Percentiles rank a stretch among this genome's conserved stretches.
Conservation (phyloP, 2,888 invertebrate genomes). For the Lapara coniferarum region DNA sequence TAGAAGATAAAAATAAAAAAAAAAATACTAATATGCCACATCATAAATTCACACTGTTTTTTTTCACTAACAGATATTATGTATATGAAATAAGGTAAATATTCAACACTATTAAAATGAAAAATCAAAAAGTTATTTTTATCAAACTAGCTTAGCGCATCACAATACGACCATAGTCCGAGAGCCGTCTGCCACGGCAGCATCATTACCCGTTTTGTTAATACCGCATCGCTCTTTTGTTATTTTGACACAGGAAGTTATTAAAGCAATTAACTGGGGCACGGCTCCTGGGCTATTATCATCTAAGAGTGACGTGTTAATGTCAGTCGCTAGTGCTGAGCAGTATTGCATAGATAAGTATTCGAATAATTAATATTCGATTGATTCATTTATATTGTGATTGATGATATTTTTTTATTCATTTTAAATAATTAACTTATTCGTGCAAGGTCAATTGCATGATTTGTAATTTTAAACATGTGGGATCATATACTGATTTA, state of each 20-base stretch:
- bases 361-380: conserved; percentile 11
- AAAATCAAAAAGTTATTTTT: background rate
- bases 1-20: no score
- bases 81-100: no score
- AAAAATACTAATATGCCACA: no score
- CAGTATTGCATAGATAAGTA: background rate
- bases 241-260: conserved; percentile 85
- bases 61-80: no score
- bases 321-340: conserved; percentile 69
- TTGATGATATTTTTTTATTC: background rate
- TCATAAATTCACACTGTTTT: no score
- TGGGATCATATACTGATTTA: no score
- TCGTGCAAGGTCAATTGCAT: no score
- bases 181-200: conserved; percentile 56
- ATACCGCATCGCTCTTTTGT: conserved; percentile 79
- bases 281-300: conserved; percentile 80
- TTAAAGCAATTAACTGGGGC: conserved; percentile 83
- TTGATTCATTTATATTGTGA: background rate
- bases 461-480: no score
- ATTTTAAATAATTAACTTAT: no score
- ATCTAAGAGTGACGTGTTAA: conserved; percentile 82
- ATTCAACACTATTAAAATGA: no score
- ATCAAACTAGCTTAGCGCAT: conserved; percentile 25
- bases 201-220: conserved; percentile 74
- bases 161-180: conserved; percentile 56